These are phyloP conservation scores for Epinephelus lanceolatus DNA, from an alignment of 2,113 vertebrate genomes.

Conservation along the genomic window DNA sequence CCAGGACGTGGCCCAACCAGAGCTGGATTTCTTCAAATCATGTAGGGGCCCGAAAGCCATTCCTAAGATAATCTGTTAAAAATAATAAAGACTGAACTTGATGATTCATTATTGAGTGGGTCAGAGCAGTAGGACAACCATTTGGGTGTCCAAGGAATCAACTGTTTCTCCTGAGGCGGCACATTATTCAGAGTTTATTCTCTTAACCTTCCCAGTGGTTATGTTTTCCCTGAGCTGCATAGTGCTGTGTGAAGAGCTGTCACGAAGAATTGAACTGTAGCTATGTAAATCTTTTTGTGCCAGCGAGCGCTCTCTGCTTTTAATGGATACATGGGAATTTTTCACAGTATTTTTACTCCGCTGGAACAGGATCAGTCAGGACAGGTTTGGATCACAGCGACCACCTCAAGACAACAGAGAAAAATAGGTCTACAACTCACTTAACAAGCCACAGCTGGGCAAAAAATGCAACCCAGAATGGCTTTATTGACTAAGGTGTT, in stretches of 20 bases:
- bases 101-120: not conserved
- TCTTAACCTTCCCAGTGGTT: slow-evolving; percentile 2
- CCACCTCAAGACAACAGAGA: slow-evolving; percentile 48
- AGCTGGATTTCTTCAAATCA: slow-evolving; percentile 15
- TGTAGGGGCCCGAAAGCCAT: not conserved
- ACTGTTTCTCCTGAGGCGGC: not conserved
- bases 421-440: slow-evolving; percentile 30
- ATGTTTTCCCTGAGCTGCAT: slow-evolving; percentile 9
- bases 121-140: not conserved
- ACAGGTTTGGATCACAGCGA: slow-evolving; percentile 42
- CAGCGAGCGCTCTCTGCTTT: slow-evolving; percentile 19
- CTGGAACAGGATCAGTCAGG: slow-evolving; percentile 53
- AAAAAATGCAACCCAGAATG: slow-evolving; percentile 34
- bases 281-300: slow-evolving; percentile 16
- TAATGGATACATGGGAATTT: slow-evolving; percentile 34
- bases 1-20: slow-evolving; percentile 23
- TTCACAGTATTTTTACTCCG: slow-evolving; percentile 28
- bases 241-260: slow-evolving; percentile 34
- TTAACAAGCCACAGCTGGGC: slow-evolving; percentile 67
- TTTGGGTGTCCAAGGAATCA: slow-evolving; percentile 4
- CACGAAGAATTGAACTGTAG: slow-evolving; percentile 27
- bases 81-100: not conserved
- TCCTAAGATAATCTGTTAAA: not conserved
- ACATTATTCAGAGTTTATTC: slow-evolving; percentile 12
- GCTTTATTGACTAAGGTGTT: slow-evolving; percentile 66